Conservation (phyloP, 2,888 invertebrate genomes). For the Andrena camellia region DNA sequence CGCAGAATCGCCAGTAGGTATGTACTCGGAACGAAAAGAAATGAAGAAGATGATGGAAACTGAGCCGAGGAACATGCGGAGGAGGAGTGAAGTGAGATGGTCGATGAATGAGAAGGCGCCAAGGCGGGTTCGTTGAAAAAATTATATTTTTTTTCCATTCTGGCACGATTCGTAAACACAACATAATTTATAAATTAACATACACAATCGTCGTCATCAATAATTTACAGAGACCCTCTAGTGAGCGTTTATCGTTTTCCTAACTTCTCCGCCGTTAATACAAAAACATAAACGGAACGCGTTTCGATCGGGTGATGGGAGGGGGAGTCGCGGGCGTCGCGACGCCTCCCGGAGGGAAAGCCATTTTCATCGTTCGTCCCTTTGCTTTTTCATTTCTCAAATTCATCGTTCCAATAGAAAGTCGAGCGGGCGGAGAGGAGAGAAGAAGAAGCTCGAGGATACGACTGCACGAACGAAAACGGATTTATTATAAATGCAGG, state of each 20-base stretch:
- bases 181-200: constrained; percentile 85
- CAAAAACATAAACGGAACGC: constrained; percentile 52
- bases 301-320: constrained; percentile 36
- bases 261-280: constrained; percentile 36
- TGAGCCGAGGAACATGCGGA: constrained; percentile 1
- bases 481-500: constrained; percentile 42
- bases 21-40: background rate
- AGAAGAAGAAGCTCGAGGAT: constrained; percentile 51
- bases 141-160: constrained; percentile 85
- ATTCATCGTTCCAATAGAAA: background rate
- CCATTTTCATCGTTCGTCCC: constrained; percentile 24
- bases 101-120: constrained; percentile 30
- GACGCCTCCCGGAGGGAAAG: constrained; percentile 31
- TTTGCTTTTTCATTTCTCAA: background rate
- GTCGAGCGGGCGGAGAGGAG: constrained; percentile 26
- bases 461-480: constrained; percentile 33
- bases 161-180: constrained; percentile 84
- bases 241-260: constrained; percentile 56
- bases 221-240: constrained; percentile 77
- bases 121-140: constrained; percentile 81
- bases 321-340: constrained; percentile 31
- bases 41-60: constrained; percentile 8
- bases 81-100: constrained; percentile 24
- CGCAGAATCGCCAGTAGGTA: background rate
- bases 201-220: constrained; percentile 81